Conservation (phyloP, 1,140 invertebrate species). For the Helicorthomorpha holstii region DNA sequence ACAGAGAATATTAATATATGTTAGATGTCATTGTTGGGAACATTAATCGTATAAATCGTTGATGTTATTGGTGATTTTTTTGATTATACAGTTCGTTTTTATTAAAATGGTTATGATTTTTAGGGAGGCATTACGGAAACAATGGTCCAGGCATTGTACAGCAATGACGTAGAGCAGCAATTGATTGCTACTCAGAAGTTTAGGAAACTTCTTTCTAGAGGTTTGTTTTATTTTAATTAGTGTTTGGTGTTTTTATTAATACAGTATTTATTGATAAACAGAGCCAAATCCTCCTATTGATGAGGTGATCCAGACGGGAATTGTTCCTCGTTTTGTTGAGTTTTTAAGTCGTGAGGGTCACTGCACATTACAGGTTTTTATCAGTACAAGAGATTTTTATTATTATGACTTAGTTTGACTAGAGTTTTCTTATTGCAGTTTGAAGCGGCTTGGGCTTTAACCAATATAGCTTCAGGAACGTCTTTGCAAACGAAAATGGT, state of each 20-base stretch:
- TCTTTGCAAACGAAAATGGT: constrained; percentile 83
- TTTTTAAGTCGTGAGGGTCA: constrained; percentile 72
- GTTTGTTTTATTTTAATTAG: constrained; percentile 14
- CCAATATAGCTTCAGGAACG: constrained; percentile 95
- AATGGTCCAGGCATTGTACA: constrained; percentile 68
- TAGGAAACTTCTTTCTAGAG: constrained; percentile 74
- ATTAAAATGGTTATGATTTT: too few relatives aligned
- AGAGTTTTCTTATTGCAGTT: constrained; percentile 43
- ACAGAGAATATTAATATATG: too few relatives aligned
- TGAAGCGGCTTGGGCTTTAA: constrained; percentile 94
- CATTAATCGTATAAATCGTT: too few relatives aligned
- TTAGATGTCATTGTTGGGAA: too few relatives aligned
- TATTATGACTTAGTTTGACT: background rate
- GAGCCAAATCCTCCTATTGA: constrained; percentile 97
- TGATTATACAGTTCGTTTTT: too few relatives aligned
- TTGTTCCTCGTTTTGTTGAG: constrained; percentile 89
- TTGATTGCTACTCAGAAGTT: constrained; percentile 84
- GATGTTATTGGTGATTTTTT: too few relatives aligned
- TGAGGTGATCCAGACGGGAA: constrained; percentile 92
- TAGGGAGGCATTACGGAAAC: constrained; percentile 40
- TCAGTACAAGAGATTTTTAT: background rate
- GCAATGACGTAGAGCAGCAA: constrained; percentile 58
- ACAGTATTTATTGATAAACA: constrained; percentile 16
- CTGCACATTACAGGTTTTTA: constrained; percentile 59
- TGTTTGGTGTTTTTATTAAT: background rate